phyloP scores from a whole-genome alignment of 2,797 vertebrate species.

The Mormyrops attenuatus region DNA sequence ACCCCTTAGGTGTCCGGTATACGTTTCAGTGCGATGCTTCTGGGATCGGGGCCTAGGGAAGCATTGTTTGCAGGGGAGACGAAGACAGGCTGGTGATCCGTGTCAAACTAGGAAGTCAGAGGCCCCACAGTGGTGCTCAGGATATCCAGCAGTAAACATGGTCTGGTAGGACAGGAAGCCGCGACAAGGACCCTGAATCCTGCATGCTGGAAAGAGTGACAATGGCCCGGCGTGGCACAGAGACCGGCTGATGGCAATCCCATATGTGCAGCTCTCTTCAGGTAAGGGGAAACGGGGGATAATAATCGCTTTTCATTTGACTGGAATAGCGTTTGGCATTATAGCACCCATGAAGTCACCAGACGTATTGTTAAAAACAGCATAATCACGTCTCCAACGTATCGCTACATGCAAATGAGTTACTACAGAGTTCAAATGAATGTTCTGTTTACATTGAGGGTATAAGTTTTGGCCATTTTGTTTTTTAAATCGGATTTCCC shows the following conservation, averaged over 20 bases:
- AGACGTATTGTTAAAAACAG: not conserved
- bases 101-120: constrained; percentile 2
- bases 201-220: constrained; percentile 4
- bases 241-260: not conserved
- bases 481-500: constrained; percentile 25
- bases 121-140: constrained; percentile 37
- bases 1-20: not conserved
- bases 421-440: constrained; percentile 21
- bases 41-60: not conserved
- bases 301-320: not conserved
- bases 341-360: not conserved
- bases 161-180: constrained; percentile 16
- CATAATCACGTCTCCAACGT: not conserved
- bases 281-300: not conserved
- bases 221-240: not conserved
- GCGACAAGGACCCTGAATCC: constrained; percentile 9
- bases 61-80: not conserved
- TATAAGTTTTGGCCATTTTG: not conserved
- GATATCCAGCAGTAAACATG: constrained; percentile 30
- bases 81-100: not conserved
- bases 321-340: not conserved
- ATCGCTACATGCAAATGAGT: constrained; percentile 16
- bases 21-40: not conserved
- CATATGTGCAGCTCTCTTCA: not conserved
- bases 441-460: constrained; percentile 8